Evolutionary conservation across 1,140 invertebrate genomes (phyloP).

Genomic region (Micrasema minimum): DNA sequence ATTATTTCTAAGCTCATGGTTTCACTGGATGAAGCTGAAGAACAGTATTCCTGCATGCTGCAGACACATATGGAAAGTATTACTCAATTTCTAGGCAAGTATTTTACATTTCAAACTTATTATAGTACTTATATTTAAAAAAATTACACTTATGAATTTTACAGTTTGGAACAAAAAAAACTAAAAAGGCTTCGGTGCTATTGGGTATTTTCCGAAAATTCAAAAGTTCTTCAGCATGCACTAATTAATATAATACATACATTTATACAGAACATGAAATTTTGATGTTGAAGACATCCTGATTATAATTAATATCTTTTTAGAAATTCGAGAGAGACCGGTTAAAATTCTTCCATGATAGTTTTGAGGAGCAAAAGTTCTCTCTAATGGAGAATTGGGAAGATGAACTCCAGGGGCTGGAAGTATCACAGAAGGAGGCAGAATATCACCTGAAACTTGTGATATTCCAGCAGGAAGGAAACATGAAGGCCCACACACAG

Average conservation of each 20-base stretch:
- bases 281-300: no score
- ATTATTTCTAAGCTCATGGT: conserved; percentile 72
- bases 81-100: conserved; percentile 72
- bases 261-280: no score
- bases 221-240: no score
- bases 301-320: no score
- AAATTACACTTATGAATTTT: no score
- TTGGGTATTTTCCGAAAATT: no score
- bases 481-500: conserved; percentile 55
- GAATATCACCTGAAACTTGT: conserved; percentile 62
- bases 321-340: conserved; percentile 64
- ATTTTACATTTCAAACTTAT: no score
- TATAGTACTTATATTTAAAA: no score
- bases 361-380: conserved; percentile 68
- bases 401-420: conserved; percentile 59
- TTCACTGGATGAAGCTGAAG: conserved; percentile 75
- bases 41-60: conserved; percentile 75
- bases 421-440: conserved; percentile 58
- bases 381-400: conserved; percentile 65
- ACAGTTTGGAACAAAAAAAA: no score
- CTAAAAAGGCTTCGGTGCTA: no score
- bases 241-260: no score
- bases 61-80: conserved; percentile 77
- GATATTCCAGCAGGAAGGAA: conserved; percentile 62
- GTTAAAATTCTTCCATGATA: conserved; percentile 66